phyloP scores from a whole-genome alignment of 1,140 invertebrate species.

The Psix sp. region DNA sequence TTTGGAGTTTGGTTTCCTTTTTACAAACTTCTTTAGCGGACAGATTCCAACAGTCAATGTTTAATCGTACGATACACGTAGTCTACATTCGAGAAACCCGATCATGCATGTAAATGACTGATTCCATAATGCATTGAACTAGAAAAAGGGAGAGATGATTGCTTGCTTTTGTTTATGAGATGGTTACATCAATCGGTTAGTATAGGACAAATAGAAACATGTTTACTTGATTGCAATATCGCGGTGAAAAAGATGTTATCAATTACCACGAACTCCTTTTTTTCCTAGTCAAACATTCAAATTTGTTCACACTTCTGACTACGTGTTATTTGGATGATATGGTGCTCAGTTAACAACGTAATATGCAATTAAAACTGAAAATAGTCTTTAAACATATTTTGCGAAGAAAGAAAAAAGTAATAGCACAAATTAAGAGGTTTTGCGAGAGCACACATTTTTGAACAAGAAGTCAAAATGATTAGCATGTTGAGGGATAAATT shows the following conservation, averaged over 20 bases:
- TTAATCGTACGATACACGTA: constrained; percentile 48
- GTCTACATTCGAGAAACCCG: constrained; percentile 55
- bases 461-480: background rate
- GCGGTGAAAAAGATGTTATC: too few species aligned
- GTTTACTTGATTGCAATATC: too few species aligned
- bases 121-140: constrained; percentile 45
- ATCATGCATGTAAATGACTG: constrained; percentile 55
- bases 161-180: constrained; percentile 35
- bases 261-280: constrained; percentile 1
- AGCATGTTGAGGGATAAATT: background rate
- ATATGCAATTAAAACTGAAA: background rate
- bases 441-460: too few species aligned
- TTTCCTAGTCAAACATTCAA: too few species aligned
- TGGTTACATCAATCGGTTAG: constrained; percentile 27
- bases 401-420: background rate
- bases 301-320: too few species aligned
- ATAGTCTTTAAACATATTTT: background rate
- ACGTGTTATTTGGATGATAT: background rate
- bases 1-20: background rate
- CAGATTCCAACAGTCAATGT: constrained; percentile 40
- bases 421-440: background rate
- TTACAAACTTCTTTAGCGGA: constrained; percentile 6
- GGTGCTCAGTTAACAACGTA: background rate
- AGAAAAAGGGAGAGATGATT: constrained; percentile 49
- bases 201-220: constrained; percentile 25